Evolutionary conservation across 2,888 invertebrate genomes (phyloP).

Genomic region (Yponomeuta plumbellus): DNA sequence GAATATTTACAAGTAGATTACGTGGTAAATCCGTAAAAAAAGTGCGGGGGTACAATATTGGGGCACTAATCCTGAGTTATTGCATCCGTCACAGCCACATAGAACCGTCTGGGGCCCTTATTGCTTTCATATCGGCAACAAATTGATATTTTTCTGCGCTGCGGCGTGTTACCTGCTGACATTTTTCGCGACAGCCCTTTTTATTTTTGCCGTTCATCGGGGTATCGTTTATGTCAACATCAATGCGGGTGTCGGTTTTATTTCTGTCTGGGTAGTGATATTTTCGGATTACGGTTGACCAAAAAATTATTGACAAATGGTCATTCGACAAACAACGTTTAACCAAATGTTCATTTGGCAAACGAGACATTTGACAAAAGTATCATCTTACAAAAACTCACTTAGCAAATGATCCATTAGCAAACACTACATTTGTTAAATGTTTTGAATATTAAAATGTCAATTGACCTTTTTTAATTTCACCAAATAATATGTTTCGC

Average conservation of each 20-base stretch:
- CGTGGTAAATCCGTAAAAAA: conserved; percentile 51
- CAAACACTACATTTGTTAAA: too few relatives aligned
- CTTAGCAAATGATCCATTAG: too few relatives aligned
- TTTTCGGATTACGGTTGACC: too few relatives aligned
- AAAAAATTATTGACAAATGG: too few relatives aligned
- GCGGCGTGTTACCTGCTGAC: conserved; percentile 10
- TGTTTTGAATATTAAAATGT: too few relatives aligned
- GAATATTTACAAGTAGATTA: conserved; percentile 29
- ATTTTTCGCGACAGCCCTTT: conserved; percentile 12
- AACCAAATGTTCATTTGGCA: too few relatives aligned
- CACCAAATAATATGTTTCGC: too few relatives aligned
- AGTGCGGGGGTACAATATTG: conserved; percentile 58
- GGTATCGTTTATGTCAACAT: conserved; percentile 13
- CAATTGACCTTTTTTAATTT: too few relatives aligned
- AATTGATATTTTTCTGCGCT: conserved; percentile 21
- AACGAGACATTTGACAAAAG: too few relatives aligned
- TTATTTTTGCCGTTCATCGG: conserved; percentile 8
- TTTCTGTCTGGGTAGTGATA: background rate
- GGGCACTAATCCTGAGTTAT: conserved; percentile 66
- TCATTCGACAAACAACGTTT: too few relatives aligned
- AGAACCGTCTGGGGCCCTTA: conserved; percentile 36
- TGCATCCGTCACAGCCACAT: conserved; percentile 45
- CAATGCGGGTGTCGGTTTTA: background rate
- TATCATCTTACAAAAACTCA: too few relatives aligned
- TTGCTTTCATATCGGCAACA: conserved; percentile 35